Percentiles rank a stretch among this genome's conserved stretches.
Evolutionary conservation across 64 coral and sea anemone species (phyloP).

Genomic region (Stichodactyla mertensii): DNA sequence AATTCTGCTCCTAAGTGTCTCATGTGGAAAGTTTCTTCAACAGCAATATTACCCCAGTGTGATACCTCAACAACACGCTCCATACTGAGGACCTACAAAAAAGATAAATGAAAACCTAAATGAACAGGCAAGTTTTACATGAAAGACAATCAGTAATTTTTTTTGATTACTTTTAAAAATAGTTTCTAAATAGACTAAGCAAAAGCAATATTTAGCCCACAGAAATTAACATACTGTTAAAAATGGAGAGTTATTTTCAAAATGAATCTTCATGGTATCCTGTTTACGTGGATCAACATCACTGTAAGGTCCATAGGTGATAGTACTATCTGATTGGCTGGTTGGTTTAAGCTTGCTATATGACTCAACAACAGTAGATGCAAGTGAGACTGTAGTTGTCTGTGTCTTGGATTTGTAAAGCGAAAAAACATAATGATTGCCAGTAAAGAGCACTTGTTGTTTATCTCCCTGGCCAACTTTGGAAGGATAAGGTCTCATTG

Average conservation of each 20-base stretch:
- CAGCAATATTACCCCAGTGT: constrained; percentile 99
- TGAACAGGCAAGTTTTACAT: no score
- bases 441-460: constrained; percentile 84
- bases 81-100: constrained; percentile 70
- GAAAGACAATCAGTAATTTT: no score
- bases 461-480: constrained; percentile 87
- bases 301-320: constrained; percentile 86
- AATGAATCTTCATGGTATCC: constrained; percentile 85
- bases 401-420: constrained; percentile 71
- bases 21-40: constrained; percentile 96
- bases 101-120: not conserved
- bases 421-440: constrained; percentile 89
- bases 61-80: constrained; percentile 80
- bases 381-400: constrained; percentile 74
- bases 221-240: constrained; percentile 68
- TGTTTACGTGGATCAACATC: constrained; percentile 60
- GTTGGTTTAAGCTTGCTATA: constrained; percentile 87
- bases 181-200: no score
- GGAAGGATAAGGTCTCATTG: constrained; percentile 84
- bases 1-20: constrained; percentile 95
- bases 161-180: no score
- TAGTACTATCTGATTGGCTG: constrained; percentile 58
- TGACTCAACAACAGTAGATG: constrained; percentile 78
- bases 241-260: constrained; percentile 98
- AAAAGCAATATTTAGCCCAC: no score